Conservation (phyloP, 2,888 invertebrate genomes). For the Alloplasta piceator region DNA sequence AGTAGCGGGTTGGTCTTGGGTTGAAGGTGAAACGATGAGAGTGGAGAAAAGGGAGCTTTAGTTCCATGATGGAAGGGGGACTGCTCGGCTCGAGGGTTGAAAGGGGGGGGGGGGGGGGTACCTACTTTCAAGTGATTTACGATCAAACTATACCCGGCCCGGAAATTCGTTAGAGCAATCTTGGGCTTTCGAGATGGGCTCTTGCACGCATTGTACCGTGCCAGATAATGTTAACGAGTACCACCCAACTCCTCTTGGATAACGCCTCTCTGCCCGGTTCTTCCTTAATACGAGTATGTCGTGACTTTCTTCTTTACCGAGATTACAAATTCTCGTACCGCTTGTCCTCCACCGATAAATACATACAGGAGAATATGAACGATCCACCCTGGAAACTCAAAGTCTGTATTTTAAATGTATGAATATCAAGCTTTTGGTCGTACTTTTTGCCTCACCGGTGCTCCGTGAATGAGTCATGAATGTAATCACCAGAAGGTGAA, state of each 20-base stretch:
- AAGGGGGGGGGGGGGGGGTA: conserved; percentile 51
- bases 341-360: conserved; percentile 66
- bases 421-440: too few species aligned
- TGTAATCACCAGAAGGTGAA: too few species aligned
- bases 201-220: conserved; percentile 76
- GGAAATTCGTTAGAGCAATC: conserved; percentile 81
- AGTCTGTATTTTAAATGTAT: too few species aligned
- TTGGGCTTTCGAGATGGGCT: conserved; percentile 77
- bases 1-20: conserved; percentile 61
- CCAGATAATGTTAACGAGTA: conserved; percentile 79
- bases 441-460: too few species aligned
- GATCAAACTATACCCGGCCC: conserved; percentile 76
- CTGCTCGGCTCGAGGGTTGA: conserved; percentile 27
- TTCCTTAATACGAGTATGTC: conserved; percentile 77
- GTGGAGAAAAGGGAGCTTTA: conserved; percentile 21
- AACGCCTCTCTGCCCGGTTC: conserved; percentile 70
- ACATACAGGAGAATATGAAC: too few species aligned
- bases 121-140: conserved; percentile 77
- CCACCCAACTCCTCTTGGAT: conserved; percentile 64
- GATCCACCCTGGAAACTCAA: too few species aligned
- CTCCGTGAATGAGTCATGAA: too few species aligned
- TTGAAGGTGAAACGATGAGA: conserved; percentile 35
- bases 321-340: conserved; percentile 45
- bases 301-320: conserved; percentile 74
- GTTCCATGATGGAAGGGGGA: conserved; percentile 11